Base-by-base conservation (phyloP, 2,797 vertebrate species). In the Miichthys miiuy region DNA sequence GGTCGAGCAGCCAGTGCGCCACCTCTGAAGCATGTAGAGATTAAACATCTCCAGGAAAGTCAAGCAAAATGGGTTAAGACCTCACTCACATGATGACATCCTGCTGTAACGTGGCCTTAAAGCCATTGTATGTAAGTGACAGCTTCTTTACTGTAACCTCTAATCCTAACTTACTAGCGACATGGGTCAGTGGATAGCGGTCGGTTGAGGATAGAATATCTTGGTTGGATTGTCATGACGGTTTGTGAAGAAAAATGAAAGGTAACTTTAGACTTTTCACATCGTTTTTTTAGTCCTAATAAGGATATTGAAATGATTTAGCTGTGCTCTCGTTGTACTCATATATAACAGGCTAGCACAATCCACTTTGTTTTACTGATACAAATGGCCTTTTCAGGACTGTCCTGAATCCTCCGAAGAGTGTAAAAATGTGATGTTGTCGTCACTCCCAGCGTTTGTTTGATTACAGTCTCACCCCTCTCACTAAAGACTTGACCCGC, bases 401-500 rank as follows among this genome's bases (percentile, higher is more conserved):
- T 52, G 20, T 9, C 5, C 46, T n/a, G 13, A 25, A 71, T 66
- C 42, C 61, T 71, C 63, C 6, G 16, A 51, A 62, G 56, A 68
- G 61, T 55, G 14, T 34, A 72, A 77, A 75, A 75, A 30, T 46
- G 27, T 2, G 4, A 72, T 67, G 46, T 48, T 82, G 62, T 89
- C 58, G 16, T 77, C 77, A 48, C 70, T 80, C 60, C 56, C 54
- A 6, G 44, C 18, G 3, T 75, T 88, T 81, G 69, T 81, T 60
- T 72, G 65, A 84, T 87, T 81, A 62, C 70, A 64, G 67, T 77
- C 56, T 89, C 79, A 77, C 74, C 81, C 81, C 60, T 82, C 77
- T 78, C 60, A 47, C 64, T 79, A 61, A 90, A 87, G 83, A 88
- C 76, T 79, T 86, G 85, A 90, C 85, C 82, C 64, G 70, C 58